Evolutionary conservation across 1,140 invertebrate species (phyloP), one percentile per base, ranked within the genome.

Genomic region (Cheumatopsyche charites): DNA sequence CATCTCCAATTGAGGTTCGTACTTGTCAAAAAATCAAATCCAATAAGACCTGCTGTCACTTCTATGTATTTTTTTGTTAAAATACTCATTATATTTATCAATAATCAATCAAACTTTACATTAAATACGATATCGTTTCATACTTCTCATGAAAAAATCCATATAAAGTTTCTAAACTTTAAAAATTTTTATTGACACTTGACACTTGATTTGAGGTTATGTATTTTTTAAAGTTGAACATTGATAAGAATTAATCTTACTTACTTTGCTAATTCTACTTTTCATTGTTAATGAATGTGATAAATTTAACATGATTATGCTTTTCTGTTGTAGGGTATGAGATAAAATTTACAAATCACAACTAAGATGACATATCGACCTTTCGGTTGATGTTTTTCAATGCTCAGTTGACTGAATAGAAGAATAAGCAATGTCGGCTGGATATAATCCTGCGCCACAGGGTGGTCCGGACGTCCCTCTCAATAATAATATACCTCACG

Each of bases 401-500:
- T 26, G 23, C 11, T 58, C 21, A 25, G 19, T 58, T 55, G 19
- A 19, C 2, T 58, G 13, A 23, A 17, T 25, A 23, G n/a, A 36
- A 49, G 42, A 15, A 36, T 23, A 4, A 72, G 9, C 36, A 43
- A 76, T 76, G 75, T 74, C 75, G 12, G 72, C 78, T 45, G 69
- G 61, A 45, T 36, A 36, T 9, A 74, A 76, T 77, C 78, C 78
- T 43, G 80, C 77, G 67, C 80, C 78, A 55, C 79, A 79, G 42
- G 78, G 78, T 67, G 67, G 29, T 15, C 68, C 68, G 13, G 63
- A 71, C 2, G 67, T 42, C 0, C 71, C 71, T 6, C 61, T 19
- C 5, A 81, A 81, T 77, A 82, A 83, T 61, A 82, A 84, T 75
- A 70, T 83, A 49, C 82, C 83, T 42, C 79, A 80, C 49, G 83